phyloP scores from a whole-genome alignment of 2,888 invertebrate genomes.

The Busseola fusca region DNA sequence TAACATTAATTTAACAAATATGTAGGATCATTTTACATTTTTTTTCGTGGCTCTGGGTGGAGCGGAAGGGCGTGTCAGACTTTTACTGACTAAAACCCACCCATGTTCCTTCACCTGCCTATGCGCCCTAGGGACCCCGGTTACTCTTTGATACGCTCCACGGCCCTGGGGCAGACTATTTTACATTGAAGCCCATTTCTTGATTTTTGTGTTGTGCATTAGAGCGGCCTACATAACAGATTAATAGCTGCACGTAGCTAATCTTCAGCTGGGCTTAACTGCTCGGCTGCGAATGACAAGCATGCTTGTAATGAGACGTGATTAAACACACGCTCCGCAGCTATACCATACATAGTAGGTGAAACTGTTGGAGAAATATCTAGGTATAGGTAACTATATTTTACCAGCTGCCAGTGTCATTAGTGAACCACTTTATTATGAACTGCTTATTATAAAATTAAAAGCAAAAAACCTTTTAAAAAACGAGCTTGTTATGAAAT shows the following conservation, averaged over 20 bases:
- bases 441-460: not conserved
- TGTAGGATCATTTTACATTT: conserved; percentile 38
- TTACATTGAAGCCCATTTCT: conserved; percentile 17
- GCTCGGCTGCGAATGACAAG: conserved; percentile 61
- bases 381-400: too few relatives aligned
- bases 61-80: too few relatives aligned
- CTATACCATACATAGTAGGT: conserved; percentile 54
- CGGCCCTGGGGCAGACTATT: too few relatives aligned
- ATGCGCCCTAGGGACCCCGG: too few relatives aligned
- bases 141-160: too few relatives aligned
- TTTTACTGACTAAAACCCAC: too few relatives aligned
- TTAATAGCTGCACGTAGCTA: conserved; percentile 2
- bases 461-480: too few relatives aligned
- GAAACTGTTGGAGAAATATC: conserved; percentile 46
- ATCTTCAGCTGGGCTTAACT: conserved; percentile 23
- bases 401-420: conserved; percentile 5
- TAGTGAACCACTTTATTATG: not conserved
- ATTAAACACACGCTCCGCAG: conserved; percentile 62
- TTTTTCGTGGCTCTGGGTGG: too few relatives aligned
- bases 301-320: conserved; percentile 60
- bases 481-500: too few relatives aligned
- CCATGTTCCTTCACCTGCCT: too few relatives aligned
- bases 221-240: conserved; percentile 5
- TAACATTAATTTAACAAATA: conserved; percentile 58
- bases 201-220: conserved; percentile 23